Evolutionary conservation across 2,113 vertebrate species (phyloP).

Genomic region (Stegostoma tigrinum): DNA sequence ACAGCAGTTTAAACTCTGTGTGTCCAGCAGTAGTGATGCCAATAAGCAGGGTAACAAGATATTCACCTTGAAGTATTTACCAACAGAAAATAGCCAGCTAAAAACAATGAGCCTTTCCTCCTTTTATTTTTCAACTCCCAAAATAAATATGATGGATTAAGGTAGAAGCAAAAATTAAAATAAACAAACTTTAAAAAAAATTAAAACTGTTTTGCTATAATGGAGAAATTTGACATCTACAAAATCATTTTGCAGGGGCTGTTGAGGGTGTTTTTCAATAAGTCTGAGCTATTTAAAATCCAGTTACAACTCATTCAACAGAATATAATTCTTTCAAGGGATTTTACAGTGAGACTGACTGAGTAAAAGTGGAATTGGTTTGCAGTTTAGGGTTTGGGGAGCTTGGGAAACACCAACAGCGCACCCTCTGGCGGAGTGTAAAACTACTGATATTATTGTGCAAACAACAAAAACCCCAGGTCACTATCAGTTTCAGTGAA

Average conservation of each 20-base stretch:
- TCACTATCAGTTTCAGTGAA: not conserved
- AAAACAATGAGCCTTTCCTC: not conserved
- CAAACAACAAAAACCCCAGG: not conserved
- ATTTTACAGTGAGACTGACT: not conserved
- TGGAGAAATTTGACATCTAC: not conserved
- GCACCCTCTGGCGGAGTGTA: not conserved
- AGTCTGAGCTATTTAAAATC: not conserved
- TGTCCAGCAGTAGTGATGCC: not conserved
- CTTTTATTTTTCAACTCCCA: not conserved
- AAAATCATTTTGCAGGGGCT: not conserved
- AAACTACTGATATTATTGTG: not conserved
- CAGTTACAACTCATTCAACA: not conserved
- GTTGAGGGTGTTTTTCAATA: too few relatives aligned
- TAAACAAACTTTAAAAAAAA: not conserved
- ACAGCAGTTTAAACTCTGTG: not conserved
- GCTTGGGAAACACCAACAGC: not conserved
- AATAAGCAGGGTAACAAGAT: not conserved
- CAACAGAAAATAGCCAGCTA: not conserved
- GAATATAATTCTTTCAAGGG: not conserved
- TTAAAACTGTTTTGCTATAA: not conserved
- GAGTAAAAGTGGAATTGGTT: not conserved
- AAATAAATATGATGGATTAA: not conserved
- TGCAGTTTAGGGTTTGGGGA: not conserved
- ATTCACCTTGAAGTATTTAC: not conserved
- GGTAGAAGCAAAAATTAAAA: not conserved